Evolutionary conservation across 2,888 invertebrate species (phyloP), one percentile per base, ranked within the genome.

Genomic region (Athalia cordata): DNA sequence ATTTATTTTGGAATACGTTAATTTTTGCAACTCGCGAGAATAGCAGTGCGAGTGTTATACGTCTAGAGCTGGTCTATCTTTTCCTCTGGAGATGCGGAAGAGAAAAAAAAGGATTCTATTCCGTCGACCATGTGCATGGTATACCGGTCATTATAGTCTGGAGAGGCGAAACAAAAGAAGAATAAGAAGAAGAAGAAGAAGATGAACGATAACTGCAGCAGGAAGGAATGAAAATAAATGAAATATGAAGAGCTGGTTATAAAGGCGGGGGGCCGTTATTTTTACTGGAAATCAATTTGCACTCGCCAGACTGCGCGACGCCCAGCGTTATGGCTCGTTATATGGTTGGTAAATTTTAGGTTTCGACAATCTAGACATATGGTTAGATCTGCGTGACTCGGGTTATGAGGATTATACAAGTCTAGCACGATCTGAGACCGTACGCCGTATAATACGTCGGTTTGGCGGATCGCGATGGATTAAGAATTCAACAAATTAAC

Each of bases 221-320:
- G 45, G 45, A 57, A 52, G 5, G 52, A 52, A 68, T 68, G 55
- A 50, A 72, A 72, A 59, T 45, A 72, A 59, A 72, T 45, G 13
- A 70, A 59, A 9, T 68, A 70, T 55, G 55, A 45, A n/a, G 62
- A 5, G 15, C 8, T n/a, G 57, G 43, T 57, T 43, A 45, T 68
- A 29, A 13, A 9, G 57, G 45, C 57, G 72, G 47, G 7, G 59
- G 57, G 57, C 57, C 45, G 29, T 72, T 59, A 72, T 59, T 59
- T 72, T 59, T 47, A 72, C 45, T 72, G 47, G 59, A 59, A 72
- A 72, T 72, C 9, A 72, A 72, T 72, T 72, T 72, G 72, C 72
- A 72, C 72, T 59, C 59, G 72, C 72, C 72, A 72, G 72, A 72
- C 72, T 72, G 72, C 72, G 57, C 72, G 72, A 52, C 72, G 72